Evolutionary conservation across 2,113 vertebrate genomes (phyloP), one percentile per base, ranked within the genome.

Genomic region (Vimba vimba): DNA sequence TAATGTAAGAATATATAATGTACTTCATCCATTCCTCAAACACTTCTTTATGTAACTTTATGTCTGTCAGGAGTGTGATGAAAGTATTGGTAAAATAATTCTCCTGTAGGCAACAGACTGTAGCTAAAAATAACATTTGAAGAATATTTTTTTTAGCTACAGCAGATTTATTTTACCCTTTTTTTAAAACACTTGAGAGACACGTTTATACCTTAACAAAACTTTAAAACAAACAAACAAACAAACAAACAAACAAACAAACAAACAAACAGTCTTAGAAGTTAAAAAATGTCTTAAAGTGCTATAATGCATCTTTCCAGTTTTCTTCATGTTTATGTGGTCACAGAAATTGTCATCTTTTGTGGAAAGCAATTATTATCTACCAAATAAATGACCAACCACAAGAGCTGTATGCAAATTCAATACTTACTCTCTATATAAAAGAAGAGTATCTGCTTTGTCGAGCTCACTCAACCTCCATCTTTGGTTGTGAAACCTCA

Each of bases 401-500:
- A 21, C 55, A 62, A 78, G 27, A 21, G 50, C 50, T 78, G 27
- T 57, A 57, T 78, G 75, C 17, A 78, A 78, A 78, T 78, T 12
- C 8, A 13, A 19, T 5, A 57, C 27, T 33, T 12, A 27, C 50
- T 57, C 50, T 78, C 33, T 12, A 19, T 78, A 36, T 50, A 77
- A 78, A 78, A 78, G 47, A 33, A n/a, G n/a, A n/a, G n/a, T n/a
- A n/a, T n/a, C n/a, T n/a, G n/a, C n/a, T n/a, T n/a, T n/a, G 27
- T 79, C 23, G 75, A 79, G 47, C 30, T 85, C 43, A 64, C 25
- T 23, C 64, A 85, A 25, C 62, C 62, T 57, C 4, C 30, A 68
- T 43, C 59, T 25, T 15, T 85, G 75, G 33, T 68, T 71, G 50
- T 85, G 10, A 79, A 85, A 57, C 62, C 75, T 15, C 57, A 25